A percentile compares a stretch with the other conserved stretches of the same genome.
phyloP scores from a whole-genome alignment of 2,113 vertebrate genomes.

The Alouatta palliata region DNA sequence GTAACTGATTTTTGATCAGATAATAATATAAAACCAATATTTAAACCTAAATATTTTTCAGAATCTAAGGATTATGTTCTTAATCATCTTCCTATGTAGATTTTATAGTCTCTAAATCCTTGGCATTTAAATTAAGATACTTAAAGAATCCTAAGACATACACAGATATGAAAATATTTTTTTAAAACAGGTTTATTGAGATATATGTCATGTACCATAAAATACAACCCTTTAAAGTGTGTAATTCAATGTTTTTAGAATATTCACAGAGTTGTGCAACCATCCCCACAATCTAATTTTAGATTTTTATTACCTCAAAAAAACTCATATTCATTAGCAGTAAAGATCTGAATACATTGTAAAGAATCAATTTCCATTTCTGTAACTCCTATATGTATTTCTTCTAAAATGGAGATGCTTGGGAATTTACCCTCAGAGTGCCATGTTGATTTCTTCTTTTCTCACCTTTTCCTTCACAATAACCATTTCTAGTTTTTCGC shows the following conservation, averaged over 20 bases:
- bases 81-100: background rate
- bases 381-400: background rate
- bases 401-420: background rate
- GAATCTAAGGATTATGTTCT: background rate
- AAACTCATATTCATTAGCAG: background rate
- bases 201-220: background rate
- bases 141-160: background rate
- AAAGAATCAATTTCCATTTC: background rate
- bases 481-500: background rate
- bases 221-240: background rate
- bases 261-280: background rate
- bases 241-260: background rate
- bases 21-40: background rate
- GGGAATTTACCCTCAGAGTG: background rate
- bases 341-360: background rate
- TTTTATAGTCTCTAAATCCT: background rate
- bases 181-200: background rate
- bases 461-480: background rate
- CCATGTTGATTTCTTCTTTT: background rate
- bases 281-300: background rate
- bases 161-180: background rate
- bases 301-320: background rate
- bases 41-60: background rate
- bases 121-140: background rate
- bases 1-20: background rate